These are phyloP conservation scores for Bombus sibiricus DNA, from an alignment of 1,140 invertebrate genomes.

Conservation along the genomic window DNA sequence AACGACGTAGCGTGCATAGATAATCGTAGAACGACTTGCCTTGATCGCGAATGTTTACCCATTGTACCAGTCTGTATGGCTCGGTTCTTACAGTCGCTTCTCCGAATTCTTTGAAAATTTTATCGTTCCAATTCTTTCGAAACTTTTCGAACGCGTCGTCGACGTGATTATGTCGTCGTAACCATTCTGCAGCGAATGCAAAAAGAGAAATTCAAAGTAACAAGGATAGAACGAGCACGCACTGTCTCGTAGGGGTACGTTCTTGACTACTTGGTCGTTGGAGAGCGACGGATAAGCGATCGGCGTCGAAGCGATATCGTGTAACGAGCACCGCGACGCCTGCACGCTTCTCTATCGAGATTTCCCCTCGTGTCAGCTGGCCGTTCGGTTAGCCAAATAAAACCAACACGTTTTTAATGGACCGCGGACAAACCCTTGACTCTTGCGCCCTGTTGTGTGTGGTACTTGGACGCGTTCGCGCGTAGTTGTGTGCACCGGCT, in stretches of 20 bases:
- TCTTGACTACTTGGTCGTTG: neutral
- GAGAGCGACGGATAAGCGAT: conserved; percentile 31
- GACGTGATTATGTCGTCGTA: too few species aligned
- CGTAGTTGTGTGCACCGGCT: neutral
- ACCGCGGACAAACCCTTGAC: conserved; percentile 71
- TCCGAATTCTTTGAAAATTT: neutral
- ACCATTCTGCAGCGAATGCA: neutral
- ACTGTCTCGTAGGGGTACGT: neutral
- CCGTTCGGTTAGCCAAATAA: conserved; percentile 64
- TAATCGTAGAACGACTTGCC: neutral
- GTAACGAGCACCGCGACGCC: conserved; percentile 53
- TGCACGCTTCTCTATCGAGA: conserved; percentile 48
- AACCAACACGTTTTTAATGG: conserved; percentile 74
- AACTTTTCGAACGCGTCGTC: too few species aligned
- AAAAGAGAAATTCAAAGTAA: neutral
- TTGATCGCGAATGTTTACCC: neutral
- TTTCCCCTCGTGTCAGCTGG: conserved; percentile 51
- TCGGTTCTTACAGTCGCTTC: neutral
- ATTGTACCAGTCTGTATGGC: too few species aligned
- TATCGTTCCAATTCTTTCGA: too few species aligned
- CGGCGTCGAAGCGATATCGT: conserved; percentile 35
- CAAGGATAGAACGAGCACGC: neutral
- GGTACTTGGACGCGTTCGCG: conserved; percentile 29
- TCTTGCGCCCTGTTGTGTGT: conserved; percentile 16
- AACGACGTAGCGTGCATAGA: neutral